These are phyloP conservation scores for Carterocephalus palaemon DNA, from an alignment of 2,888 invertebrate genomes.

Conservation along the genomic window DNA sequence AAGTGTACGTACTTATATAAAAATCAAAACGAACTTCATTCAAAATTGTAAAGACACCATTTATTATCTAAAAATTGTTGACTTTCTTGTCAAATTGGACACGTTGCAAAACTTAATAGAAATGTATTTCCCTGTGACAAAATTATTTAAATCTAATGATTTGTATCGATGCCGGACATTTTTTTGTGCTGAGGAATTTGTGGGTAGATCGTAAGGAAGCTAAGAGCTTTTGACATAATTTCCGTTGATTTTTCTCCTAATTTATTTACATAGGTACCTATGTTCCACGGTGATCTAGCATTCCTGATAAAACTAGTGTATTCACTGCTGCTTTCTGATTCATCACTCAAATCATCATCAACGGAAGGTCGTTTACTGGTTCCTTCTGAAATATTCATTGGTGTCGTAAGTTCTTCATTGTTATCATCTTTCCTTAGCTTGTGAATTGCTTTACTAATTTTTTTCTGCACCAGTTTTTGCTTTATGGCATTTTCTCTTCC, in stretches of 20 bases:
- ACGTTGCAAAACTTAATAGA: too few species aligned
- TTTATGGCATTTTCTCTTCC: conserved; percentile 1
- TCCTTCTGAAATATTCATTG: conserved; percentile 30
- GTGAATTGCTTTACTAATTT: conserved; percentile 34
- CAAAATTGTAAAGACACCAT: too few species aligned
- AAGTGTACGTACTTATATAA: too few species aligned
- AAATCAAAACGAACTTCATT: too few species aligned
- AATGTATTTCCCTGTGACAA: too few species aligned
- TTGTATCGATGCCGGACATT: not conserved
- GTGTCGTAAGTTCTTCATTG: conserved; percentile 47
- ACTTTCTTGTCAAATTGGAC: too few species aligned
- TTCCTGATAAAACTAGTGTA: conserved; percentile 30
- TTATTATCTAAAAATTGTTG: too few species aligned
- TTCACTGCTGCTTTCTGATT: conserved; percentile 33
- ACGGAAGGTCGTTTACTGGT: conserved; percentile 30
- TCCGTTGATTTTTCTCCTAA: conserved; percentile 39
- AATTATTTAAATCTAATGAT: not conserved
- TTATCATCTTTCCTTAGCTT: conserved; percentile 42
- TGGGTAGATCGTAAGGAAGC: conserved; percentile 53
- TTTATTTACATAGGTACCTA: conserved; percentile 38
- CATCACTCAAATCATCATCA: conserved; percentile 43
- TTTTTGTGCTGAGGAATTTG: conserved; percentile 31
- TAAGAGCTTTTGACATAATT: conserved; percentile 40
- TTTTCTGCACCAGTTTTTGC: conserved; percentile 17
- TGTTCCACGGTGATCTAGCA: conserved; percentile 45